Evolutionary conservation across 2,888 invertebrate genomes (phyloP), one percentile per base, ranked within the genome.

Genomic region (Drosophila algonquin): DNA sequence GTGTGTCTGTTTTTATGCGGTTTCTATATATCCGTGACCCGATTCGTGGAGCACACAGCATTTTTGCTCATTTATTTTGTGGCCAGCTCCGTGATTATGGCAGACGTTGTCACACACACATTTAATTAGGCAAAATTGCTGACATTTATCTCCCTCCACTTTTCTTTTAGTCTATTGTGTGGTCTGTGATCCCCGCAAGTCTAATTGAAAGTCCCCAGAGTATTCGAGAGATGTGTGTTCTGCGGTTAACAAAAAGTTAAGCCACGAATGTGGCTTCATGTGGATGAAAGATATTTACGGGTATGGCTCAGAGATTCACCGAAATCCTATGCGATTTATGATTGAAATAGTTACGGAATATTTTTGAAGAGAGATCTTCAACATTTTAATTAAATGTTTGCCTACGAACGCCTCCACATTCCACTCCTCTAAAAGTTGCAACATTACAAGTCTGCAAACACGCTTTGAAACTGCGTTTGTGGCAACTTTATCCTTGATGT

Each of bases 41-140:
- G 80, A 78, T 79, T 81, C 76, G 76, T 69, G 73, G 51, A 50
- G 45, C 75, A 65, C 65, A n/a, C 56, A 61, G 58, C 62, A 63
- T 72, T 59, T n/a, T 48, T 30, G 73, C 71, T 71, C 80, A 87
- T 81, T 87, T 87, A 73, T 73, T 75, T 65, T 81, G 82, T 58
- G 81, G 73, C 74, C 68, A 52, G 63, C 67, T 40, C 48, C 73
- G 57, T 81, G 74, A 79, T 81, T 76, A 76, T 67, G 73, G 59
- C 81, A 54, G 79, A 10, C 58, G 72, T 72, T 77, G 79, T 63
- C 68, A 64, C 63, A 60, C 63, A 60, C 53, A 70, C 62, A 55
- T 59, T 76, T 84, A 83, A 87, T 83, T 83, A 76, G 81, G 76
- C 74, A 68, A 76, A 86, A 81, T 83, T 78, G 67, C 59, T 27